Conservation (phyloP, 2,797 vertebrate genomes). For the Enteromius anoplus region DNA sequence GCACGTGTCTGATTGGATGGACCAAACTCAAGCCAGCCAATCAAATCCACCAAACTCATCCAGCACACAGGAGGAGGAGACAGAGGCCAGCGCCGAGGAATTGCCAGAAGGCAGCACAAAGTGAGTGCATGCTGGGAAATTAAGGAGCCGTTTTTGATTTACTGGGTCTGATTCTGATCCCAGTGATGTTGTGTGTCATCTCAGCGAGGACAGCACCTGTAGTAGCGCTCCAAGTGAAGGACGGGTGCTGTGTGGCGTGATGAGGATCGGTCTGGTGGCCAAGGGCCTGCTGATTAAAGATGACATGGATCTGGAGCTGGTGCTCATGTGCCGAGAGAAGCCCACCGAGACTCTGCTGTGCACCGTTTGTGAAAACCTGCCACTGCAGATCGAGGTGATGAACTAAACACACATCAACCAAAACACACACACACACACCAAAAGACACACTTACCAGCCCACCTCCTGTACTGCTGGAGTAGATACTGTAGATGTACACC, state of each 20-base stretch:
- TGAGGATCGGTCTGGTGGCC: slow-evolving; percentile 96
- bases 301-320: slow-evolving; percentile 97
- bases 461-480: not conserved
- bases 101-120: slow-evolving; percentile 80
- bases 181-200: slow-evolving; percentile 9
- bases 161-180: not conserved
- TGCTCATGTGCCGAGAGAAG: slow-evolving; percentile 97
- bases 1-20: slow-evolving; percentile 97
- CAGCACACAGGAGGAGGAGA: slow-evolving; percentile 66
- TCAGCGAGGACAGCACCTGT: slow-evolving; percentile 86
- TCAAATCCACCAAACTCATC: slow-evolving; percentile 76
- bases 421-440: no score
- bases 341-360: slow-evolving; percentile 92
- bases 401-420: slow-evolving; percentile 7
- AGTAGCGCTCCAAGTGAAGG: slow-evolving; percentile 70
- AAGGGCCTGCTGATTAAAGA: slow-evolving; percentile 99
- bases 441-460: not conserved
- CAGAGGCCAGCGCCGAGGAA: slow-evolving; percentile 68
- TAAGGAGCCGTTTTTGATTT: not conserved
- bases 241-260: slow-evolving; percentile 91
- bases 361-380: slow-evolving; percentile 92
- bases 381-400: slow-evolving; percentile 93
- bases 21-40: slow-evolving; percentile 84
- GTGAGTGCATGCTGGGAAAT: slow-evolving; percentile 71
- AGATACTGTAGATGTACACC: not conserved